Evolutionary conservation across 2,113 vertebrate genomes (phyloP).

Genomic region (Ascaphus truei): DNA sequence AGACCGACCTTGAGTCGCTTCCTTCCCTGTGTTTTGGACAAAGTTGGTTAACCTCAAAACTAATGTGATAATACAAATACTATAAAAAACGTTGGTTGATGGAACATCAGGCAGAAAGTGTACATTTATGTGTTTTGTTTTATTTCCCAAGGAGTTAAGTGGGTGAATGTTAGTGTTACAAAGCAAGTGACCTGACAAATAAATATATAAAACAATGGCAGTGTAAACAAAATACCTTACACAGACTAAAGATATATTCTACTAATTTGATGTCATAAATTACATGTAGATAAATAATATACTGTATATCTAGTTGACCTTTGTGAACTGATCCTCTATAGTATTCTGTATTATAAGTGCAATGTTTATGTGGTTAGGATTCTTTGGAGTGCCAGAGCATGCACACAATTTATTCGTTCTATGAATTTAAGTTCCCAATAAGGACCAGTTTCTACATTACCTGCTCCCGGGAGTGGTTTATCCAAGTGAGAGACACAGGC

Average conservation of each 20-base stretch:
- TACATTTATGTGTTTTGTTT: not conserved
- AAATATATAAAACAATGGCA: not conserved
- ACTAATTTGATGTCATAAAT: slow-evolving; percentile 15
- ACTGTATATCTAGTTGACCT: slow-evolving; percentile 24
- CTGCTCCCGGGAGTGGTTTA: not conserved
- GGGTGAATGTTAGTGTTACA: not conserved
- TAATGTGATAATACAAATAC: not conserved
- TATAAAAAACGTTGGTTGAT: slow-evolving; percentile 3
- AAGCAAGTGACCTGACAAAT: not conserved
- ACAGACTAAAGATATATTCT: slow-evolving; percentile 6
- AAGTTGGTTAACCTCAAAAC: not conserved
- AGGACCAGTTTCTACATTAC: not conserved
- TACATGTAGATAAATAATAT: slow-evolving; percentile 23
- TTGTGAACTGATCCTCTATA: not conserved
- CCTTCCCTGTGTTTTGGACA: not conserved
- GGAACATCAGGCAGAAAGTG: not conserved
- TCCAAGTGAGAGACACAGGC: not conserved
- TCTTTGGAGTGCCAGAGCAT: not conserved
- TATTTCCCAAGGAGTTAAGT: not conserved
- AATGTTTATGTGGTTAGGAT: not conserved
- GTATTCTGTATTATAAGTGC: not conserved
- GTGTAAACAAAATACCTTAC: not conserved
- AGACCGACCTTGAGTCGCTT: not conserved
- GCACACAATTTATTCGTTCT: not conserved
- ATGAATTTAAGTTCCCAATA: slow-evolving; percentile 1